A percentile compares a stretch with the other conserved stretches of the same genome.
phyloP scores from a whole-genome alignment of 2,113 vertebrate species.

The Saimiri boliviensis region DNA sequence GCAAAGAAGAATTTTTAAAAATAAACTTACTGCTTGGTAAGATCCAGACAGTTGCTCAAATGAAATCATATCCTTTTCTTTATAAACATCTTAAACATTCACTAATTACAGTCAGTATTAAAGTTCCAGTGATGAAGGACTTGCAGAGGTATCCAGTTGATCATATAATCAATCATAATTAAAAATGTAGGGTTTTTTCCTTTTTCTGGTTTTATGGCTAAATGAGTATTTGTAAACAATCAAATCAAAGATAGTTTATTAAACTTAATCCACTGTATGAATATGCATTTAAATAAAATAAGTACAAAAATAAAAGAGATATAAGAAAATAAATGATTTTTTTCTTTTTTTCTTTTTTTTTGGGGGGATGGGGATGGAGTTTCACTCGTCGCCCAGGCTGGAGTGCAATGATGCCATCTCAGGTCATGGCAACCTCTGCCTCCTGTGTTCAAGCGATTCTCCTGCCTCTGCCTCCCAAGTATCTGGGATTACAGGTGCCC shows the following conservation, averaged over 20 bases:
- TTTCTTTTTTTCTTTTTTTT: too few relatives aligned
- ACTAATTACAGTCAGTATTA: constrained; percentile 59
- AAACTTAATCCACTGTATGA: neutral
- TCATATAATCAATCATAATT: constrained; percentile 9
- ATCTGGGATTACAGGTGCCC: too few relatives aligned
- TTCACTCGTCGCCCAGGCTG: too few relatives aligned
- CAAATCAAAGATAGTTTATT: constrained; percentile 9
- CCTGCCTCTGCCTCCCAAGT: too few relatives aligned
- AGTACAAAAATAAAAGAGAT: constrained; percentile 6
- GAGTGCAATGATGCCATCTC: too few relatives aligned
- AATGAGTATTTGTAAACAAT: neutral
- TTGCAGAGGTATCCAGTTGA: neutral
- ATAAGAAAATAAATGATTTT: neutral
- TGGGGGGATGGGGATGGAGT: too few relatives aligned
- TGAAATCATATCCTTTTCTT: constrained; percentile 58
- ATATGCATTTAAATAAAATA: constrained; percentile 55
- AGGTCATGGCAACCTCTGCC: too few relatives aligned
- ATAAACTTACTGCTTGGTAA: constrained; percentile 7
- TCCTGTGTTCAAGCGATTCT: too few relatives aligned
- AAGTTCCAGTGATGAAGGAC: constrained; percentile 27
- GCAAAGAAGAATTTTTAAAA: constrained; percentile 18
- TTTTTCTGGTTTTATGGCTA: neutral
- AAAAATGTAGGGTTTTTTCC: neutral
- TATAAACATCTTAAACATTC: constrained; percentile 63
- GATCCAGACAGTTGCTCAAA: constrained; percentile 50